Evolutionary conservation across 1,140 invertebrate species (phyloP), one percentile per base, ranked within the genome.

Genomic region (Pachypeltis micranthus): DNA sequence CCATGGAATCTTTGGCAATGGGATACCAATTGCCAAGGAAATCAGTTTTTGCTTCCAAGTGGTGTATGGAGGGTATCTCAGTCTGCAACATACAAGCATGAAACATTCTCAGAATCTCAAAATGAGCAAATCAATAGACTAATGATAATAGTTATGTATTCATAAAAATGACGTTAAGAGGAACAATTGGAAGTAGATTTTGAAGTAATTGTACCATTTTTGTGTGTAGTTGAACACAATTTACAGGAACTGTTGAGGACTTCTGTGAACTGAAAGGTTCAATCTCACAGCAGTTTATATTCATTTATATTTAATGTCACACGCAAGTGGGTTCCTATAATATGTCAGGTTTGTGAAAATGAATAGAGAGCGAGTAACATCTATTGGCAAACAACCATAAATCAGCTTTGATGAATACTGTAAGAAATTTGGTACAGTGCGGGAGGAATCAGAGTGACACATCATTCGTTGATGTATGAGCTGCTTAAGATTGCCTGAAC

Each of bases 51-150:
- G 72, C 69, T 93, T 93, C 28, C 77, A 80, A 14, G 92, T 87
- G 2, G 82, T 81, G 72, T 92, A 93, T 0, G 91, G 91, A n/a
- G 91, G 90, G 77, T 93, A 93, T 23, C 91, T 81, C 1, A 79
- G 73, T 25, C 89, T 91, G 74, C 39, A 76, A 79, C 68, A 63
- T 39, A 10, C 31, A 39, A 10, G 7, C 31, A 16, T 39, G 7
- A 7, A 39, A 10, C 16, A 10, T 16, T 10, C 16, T 7, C 31
- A 39, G 7, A 39, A 16, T 10, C 7, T 7, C 31, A 39, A 10
- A 39, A 10, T 39, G 31, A 39, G 16, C 7, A 7, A 10, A 7
- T 39, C 31, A 10, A 39, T 39, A 39, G 16, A 10, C 7, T 10
- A 10, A 39, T 39, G 7, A 16, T 16, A 39, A 16, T 39, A 10